Evolutionary conservation across 2,888 invertebrate genomes (phyloP), one percentile per base, ranked within the genome.

Genomic region (Hypolimnas misippus): DNA sequence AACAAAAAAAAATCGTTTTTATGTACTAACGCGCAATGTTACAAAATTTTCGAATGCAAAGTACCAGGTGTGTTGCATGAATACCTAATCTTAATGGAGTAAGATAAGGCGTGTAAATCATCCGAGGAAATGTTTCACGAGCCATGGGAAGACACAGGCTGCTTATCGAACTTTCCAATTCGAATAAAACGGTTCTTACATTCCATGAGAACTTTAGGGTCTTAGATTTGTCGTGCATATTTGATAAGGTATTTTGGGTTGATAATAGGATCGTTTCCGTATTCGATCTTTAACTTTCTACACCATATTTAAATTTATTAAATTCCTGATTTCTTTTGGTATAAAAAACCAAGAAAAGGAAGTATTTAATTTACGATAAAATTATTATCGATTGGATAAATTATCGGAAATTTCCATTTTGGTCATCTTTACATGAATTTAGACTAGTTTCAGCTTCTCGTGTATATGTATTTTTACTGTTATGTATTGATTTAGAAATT

Each of bases 81-180:
- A 91, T 91, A 88, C 81, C 86, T 90, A 88, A 90, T 90, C 84
- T 84, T 89, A 90, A 91, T 90, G 89, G 88, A 85, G 77, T 73
- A 66, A 69, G 86, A 87, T 87, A 86, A 84, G 81, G 83, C 70
- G 78, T 68, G 79, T 91, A 90, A 90, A 91, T 91, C 89, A 89
- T 89, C 79, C 81, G 73, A 19, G 67, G 80, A 12, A 46, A 46
- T 46, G 44, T 84, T 84, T 79, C 77, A 81, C 81, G 78, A 80
- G 83, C 79, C 82, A 83, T 79, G 91, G 89, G 90, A 90, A 89
- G 77, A 66, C 84, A 77, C 90, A 89, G 87, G 81, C 84, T 89
- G 88, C 77, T 72, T 70, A 75, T 76, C 68, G 75, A 78, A 76
- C 72, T 77, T 74, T 68, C 60, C 70, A 71, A 70, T 73, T 65